Evolutionary conservation across 2,797 vertebrate species (phyloP).

Genomic region (Sebastes kiyomatsui): DNA sequence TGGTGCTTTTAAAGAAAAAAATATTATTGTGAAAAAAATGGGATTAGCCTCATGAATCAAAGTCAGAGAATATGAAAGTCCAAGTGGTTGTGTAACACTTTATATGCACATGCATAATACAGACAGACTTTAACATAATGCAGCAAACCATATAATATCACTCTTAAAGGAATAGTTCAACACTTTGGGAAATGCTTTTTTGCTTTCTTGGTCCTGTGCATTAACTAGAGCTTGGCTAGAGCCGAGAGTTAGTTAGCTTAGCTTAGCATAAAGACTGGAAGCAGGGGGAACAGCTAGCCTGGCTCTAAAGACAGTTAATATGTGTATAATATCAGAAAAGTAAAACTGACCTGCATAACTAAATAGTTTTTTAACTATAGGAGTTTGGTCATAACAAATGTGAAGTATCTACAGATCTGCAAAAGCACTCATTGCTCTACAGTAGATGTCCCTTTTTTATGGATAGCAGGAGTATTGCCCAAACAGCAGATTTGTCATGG

Average conservation of each 20-base stretch:
- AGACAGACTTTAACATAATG: not conserved
- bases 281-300: not conserved
- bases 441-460: conserved; percentile 1
- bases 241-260: not conserved
- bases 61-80: conserved; percentile 14
- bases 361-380: not conserved
- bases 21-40: conserved; percentile 16
- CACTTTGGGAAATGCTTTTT: not conserved
- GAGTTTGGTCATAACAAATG: not conserved
- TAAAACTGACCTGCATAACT: not conserved
- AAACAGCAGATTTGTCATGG: conserved; percentile 14
- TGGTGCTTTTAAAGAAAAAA: conserved; percentile 7
- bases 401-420: not conserved
- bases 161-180: not conserved
- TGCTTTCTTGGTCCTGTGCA: not conserved
- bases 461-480: not conserved
- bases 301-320: not conserved
- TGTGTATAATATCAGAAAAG: too few relatives aligned
- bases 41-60: conserved; percentile 26
- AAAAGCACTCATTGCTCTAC: not conserved
- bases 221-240: not conserved
- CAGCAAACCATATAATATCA: not conserved
- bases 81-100: conserved; percentile 13
- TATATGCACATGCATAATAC: not conserved
- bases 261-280: not conserved